These are phyloP conservation scores for Apis laboriosa DNA, from an alignment of 1,140 invertebrate species.

Conservation along the genomic window DNA sequence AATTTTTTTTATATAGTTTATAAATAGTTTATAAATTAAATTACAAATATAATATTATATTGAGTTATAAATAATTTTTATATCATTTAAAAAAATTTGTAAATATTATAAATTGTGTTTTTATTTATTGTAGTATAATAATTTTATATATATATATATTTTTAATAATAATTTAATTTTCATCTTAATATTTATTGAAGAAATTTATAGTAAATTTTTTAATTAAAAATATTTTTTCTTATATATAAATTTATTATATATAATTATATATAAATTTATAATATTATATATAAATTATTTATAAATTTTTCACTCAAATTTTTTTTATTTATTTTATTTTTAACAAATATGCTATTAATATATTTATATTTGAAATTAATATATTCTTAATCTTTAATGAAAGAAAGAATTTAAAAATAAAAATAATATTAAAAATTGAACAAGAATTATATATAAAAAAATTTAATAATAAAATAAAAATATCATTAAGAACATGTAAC, in stretches of 20 bases:
- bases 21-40: no score
- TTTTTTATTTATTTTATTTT: neutral
- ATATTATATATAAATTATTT: no score
- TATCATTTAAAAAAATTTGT: no score
- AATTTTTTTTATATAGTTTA: no score
- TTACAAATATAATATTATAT: neutral
- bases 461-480: neutral
- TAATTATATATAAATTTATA: no score
- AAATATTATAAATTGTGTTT: no score
- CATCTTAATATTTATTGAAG: neutral
- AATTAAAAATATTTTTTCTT: neutral
- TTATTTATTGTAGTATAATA: no score
- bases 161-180: neutral
- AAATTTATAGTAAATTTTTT: neutral
- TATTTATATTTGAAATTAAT: neutral
- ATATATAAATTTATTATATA: no score
- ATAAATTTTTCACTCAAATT: neutral
- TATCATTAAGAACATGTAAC: neutral
- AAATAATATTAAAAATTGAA: neutral
- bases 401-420: neutral
- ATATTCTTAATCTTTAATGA: neutral
- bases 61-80: neutral
- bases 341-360: neutral
- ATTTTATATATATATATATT: no score
- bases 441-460: neutral